Conservation (phyloP, 2,113 vertebrate species). For the Lutjanus erythropterus region DNA sequence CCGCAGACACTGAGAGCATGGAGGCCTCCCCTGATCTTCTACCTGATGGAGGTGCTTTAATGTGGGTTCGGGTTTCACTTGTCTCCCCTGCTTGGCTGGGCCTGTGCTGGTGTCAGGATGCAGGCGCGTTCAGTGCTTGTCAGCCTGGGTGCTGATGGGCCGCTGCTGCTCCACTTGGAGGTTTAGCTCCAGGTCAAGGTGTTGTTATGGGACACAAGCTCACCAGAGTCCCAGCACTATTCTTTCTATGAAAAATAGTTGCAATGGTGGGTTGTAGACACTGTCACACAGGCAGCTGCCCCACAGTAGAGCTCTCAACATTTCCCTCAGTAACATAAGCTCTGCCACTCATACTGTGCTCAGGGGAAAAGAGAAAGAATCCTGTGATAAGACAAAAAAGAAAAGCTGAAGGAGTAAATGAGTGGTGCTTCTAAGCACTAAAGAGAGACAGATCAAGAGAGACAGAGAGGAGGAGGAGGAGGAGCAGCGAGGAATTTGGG, state of each 20-base stretch:
- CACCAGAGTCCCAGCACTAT: constrained; percentile 3
- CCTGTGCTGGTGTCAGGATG: constrained; percentile 73
- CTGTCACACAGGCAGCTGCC: constrained; percentile 48
- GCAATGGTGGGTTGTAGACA: constrained; percentile 34
- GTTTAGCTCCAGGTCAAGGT: constrained; percentile 67
- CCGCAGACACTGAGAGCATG: constrained; percentile 82
- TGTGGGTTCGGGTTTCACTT: constrained; percentile 82
- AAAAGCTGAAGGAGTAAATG: constrained; percentile 56
- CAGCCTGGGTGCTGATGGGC: constrained; percentile 49
- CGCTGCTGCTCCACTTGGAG: constrained; percentile 35
- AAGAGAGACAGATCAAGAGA: constrained; percentile 51
- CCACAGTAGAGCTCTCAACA: constrained; percentile 48
- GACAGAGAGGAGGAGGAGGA: background rate
- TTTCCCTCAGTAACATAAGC: constrained; percentile 63
- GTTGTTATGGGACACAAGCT: constrained; percentile 52
- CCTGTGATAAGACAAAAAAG: constrained; percentile 27
- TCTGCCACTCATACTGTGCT: constrained; percentile 57
- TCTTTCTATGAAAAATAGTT: constrained; percentile 43
- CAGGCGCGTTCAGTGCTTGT: constrained; percentile 62
- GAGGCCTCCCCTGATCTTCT: constrained; percentile 81
- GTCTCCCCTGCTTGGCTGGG: constrained; percentile 77
- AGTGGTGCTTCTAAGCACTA: constrained; percentile 43
- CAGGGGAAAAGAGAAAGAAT: constrained; percentile 35
- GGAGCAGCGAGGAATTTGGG: constrained; percentile 39
- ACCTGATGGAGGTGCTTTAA: constrained; percentile 83